These are phyloP conservation scores for Petrosia ficiformis DNA, from an alignment of 37 sponge, comb jelly and placozoan species.

Conservation along the genomic window DNA sequence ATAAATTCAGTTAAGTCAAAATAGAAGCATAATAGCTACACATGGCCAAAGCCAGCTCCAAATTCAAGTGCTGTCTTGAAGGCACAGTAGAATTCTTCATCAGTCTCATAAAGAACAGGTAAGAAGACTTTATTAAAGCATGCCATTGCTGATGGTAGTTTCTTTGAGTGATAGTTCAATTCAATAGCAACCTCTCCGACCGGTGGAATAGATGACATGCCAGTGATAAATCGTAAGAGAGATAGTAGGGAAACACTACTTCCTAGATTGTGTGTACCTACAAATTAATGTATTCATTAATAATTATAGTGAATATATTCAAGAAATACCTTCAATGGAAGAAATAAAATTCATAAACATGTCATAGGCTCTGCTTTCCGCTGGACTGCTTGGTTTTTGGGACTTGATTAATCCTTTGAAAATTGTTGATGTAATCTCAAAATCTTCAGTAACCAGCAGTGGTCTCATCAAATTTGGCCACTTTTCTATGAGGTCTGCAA, in stretches of 20 bases:
- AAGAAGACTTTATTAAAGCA: slow-evolving; percentile 4
- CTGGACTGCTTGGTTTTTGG: background rate
- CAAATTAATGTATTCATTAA: too few relatives aligned
- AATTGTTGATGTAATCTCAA: too few relatives aligned
- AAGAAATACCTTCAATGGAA: slow-evolving; percentile 1
- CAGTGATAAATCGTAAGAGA: slow-evolving; percentile 8
- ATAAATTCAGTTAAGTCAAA: too few relatives aligned
- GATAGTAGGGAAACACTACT: background rate
- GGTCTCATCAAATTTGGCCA: background rate
- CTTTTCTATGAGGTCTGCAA: background rate
- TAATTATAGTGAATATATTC: background rate
- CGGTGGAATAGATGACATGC: slow-evolving; percentile 6
- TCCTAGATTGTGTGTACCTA: background rate
- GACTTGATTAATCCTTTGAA: too few relatives aligned
- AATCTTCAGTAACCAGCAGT: too few relatives aligned
- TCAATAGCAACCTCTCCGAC: background rate
- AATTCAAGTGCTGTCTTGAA: slow-evolving; percentile 9
- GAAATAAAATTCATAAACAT: background rate
- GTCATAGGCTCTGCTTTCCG: background rate
- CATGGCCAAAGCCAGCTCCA: too few relatives aligned
- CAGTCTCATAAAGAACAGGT: background rate
- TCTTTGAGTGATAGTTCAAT: background rate
- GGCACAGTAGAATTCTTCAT: background rate
- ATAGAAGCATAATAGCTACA: too few relatives aligned
- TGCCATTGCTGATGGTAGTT: background rate